Percentiles rank a stretch among this genome's conserved stretches.
Evolutionary conservation across 2,888 invertebrate species (phyloP).

Genomic region (Brachyptera putata): DNA sequence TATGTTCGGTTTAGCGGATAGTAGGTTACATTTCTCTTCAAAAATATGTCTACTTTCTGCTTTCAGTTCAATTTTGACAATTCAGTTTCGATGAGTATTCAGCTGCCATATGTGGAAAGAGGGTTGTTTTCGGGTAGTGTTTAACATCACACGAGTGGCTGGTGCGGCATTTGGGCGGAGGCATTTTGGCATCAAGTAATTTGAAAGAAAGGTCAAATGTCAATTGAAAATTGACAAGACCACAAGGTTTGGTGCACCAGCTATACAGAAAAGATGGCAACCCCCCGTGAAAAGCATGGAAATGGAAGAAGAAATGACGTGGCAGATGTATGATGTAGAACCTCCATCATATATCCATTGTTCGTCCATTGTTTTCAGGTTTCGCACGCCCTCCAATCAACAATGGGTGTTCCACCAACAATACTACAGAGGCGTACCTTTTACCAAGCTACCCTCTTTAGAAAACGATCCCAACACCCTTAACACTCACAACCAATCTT

Average conservation of each 20-base stretch:
- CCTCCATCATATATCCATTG: not conserved
- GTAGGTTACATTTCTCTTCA: no score
- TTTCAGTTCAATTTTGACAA: no score
- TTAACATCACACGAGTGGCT: not conserved
- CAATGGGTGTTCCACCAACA: conserved; percentile 1
- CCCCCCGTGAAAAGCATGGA: not conserved
- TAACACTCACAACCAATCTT: not conserved
- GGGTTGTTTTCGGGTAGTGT: not conserved
- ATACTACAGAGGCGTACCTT: conserved; percentile 12
- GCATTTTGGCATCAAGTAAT: not conserved
- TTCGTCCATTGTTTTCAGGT: conserved; percentile 3
- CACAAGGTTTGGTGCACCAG: conserved; percentile 3
- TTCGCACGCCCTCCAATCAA: conserved; percentile 12
- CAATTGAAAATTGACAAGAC: not conserved
- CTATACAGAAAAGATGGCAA: not conserved
- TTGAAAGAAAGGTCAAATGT: not conserved
- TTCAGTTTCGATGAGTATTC: no score
- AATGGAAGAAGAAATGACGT: not conserved
- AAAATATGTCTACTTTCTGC: no score
- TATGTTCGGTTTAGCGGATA: no score
- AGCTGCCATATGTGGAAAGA: no score
- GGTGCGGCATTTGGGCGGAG: conserved; percentile 5
- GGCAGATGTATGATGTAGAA: conserved; percentile 9
- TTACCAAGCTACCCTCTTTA: conserved; percentile 2
- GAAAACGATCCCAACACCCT: not conserved